Conservation (phyloP, 1,140 invertebrate species). For the Drosophila nigromelanica region DNA sequence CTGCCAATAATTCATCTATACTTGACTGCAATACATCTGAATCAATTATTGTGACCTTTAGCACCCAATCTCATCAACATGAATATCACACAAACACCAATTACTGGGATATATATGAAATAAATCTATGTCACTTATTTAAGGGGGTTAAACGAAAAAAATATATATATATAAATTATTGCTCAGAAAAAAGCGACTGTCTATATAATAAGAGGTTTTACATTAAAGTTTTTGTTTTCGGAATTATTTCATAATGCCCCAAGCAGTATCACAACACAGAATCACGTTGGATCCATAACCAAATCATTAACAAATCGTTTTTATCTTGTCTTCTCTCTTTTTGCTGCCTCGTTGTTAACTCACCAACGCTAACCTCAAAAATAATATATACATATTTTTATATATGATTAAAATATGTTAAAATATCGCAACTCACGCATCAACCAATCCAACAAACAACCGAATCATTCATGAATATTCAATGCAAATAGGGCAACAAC, state of each 20-base stretch:
- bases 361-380: constrained; percentile 55
- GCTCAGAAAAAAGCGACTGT: too few species aligned
- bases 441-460: constrained; percentile 29
- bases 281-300: constrained; percentile 42
- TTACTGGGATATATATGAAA: too few species aligned
- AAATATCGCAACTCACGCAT: constrained; percentile 45
- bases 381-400: neutral
- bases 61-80: constrained; percentile 19
- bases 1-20: neutral
- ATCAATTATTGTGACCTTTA: constrained; percentile 9
- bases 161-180: too few species aligned
- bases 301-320: constrained; percentile 73
- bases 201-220: too few species aligned
- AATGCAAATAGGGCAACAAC: constrained; percentile 76
- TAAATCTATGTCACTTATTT: too few species aligned
- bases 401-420: constrained; percentile 35
- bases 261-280: constrained; percentile 15
- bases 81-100: constrained; percentile 1
- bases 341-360: constrained; percentile 61
- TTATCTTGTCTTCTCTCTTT: constrained; percentile 81
- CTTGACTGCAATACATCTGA: neutral
- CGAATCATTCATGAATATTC: constrained; percentile 29
- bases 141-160: too few species aligned
- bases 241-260: constrained; percentile 2
- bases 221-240: neutral